Base-by-base conservation (phyloP, 2,113 vertebrate genomes). In the Lucifuga dentata region DNA sequence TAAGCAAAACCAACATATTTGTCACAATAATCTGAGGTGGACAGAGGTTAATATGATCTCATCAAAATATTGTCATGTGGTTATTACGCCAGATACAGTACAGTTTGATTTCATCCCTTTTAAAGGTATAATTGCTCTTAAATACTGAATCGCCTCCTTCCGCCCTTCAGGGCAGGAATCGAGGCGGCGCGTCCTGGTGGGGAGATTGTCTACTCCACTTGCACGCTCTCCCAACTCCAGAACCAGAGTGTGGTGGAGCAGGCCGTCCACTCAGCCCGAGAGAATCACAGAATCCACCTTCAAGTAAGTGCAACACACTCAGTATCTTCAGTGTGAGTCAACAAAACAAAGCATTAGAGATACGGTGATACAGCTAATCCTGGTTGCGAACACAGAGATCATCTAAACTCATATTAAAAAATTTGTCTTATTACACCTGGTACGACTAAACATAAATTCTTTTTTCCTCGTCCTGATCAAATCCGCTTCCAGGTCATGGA, bases 201-300 rank as follows among this genome's bases (percentile, higher is more conserved):
- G 1, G 85, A 93, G 2, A 87, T 96, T 7, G 77, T 99, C 40
- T 99, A 98, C 46, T 97, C 95, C 35, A 98, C 98, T 0, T 99
- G 97, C 86, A 93, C 96, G 4, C 93, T 99, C 19, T 98, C 95
- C 49, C 93, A 92, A 5, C 91, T 93, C 77, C 98, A 99, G 93
- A 99, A 99, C 0, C 89, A 93, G 70, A 88, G 85, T 3, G 96
- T 99, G 84, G 91, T 98, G 0, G 90, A 97, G 81, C 92, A 94
- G 52, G 92, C 95, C 0, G 36, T 96, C 1, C 77, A 90, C 2
- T 12, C 94, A 5, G 94, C 96, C 52, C 84, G 38, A 45, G 87
- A 93, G 48, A 83, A 97, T 5, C 91, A 94, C 36, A 84, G 77
- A 80, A 90, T 98, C 62, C 32, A 40, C 0, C 15, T 95, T 33